Conservation (phyloP, 2,888 invertebrate genomes). For the Dexiosoma caninum region DNA sequence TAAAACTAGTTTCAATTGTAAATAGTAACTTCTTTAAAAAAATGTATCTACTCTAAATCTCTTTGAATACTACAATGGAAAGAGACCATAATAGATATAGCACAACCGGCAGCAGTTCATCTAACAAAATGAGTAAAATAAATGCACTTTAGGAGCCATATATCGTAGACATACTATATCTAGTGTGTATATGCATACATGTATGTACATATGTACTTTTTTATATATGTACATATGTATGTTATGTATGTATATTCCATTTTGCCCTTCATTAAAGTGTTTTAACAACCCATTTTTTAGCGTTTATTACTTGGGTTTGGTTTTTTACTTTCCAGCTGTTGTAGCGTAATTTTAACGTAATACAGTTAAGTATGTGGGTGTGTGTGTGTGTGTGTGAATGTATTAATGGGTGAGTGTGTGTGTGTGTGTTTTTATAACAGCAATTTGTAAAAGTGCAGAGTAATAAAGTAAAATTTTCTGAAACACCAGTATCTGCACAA, state of each 20-base stretch:
- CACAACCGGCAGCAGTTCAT: neutral
- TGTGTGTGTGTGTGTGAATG: neutral
- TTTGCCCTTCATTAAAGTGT: constrained; percentile 46
- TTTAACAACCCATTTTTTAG: constrained; percentile 57
- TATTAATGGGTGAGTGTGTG: neutral
- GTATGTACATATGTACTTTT: too few relatives aligned
- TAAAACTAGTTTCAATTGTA: neutral
- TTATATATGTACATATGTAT: too few relatives aligned
- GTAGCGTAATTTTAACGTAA: constrained; percentile 26
- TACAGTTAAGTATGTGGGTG: neutral
- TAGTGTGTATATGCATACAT: too few relatives aligned
- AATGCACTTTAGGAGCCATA: constrained; percentile 33
- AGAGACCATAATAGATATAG: constrained; percentile 16
- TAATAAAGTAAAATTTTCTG: constrained; percentile 47
- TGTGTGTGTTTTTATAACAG: neutral
- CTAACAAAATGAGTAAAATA: constrained; percentile 31
- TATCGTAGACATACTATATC: neutral
- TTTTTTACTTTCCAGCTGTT: constrained; percentile 18
- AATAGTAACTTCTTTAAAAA: neutral
- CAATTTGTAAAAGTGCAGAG: neutral
- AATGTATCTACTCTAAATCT: constrained; percentile 7
- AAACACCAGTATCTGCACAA: neutral
- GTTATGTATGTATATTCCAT: neutral
- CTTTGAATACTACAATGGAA: neutral
- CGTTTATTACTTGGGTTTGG: constrained; percentile 59